Conservation (phyloP, 2,888 invertebrate species). For the Thalpophila matura region DNA sequence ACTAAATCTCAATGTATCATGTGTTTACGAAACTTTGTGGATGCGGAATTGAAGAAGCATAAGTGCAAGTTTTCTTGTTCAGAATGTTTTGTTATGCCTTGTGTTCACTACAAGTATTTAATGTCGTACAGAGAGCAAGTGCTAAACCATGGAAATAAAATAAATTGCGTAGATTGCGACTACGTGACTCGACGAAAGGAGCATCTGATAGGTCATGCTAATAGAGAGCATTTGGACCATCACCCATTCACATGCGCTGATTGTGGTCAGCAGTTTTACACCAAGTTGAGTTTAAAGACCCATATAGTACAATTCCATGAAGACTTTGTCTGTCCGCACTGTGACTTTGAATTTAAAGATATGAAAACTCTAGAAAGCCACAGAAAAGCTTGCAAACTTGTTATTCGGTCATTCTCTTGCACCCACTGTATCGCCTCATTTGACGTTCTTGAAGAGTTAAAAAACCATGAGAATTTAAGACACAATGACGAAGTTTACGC, state of each 20-base stretch:
- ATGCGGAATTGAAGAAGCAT: slow-evolving; percentile 66
- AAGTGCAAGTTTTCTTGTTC: slow-evolving; percentile 75
- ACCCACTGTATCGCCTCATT: slow-evolving; percentile 72
- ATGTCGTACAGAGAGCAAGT: slow-evolving; percentile 74
- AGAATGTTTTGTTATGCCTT: slow-evolving; percentile 72
- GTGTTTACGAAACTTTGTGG: slow-evolving; percentile 70
- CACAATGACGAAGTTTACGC: slow-evolving; percentile 69
- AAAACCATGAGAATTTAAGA: slow-evolving; percentile 65
- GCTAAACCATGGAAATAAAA: slow-evolving; percentile 64
- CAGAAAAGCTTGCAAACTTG: slow-evolving; percentile 64
- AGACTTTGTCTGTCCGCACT: slow-evolving; percentile 71
- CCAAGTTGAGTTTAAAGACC: slow-evolving; percentile 71
- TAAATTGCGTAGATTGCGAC: slow-evolving; percentile 76
- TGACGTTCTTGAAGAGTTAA: slow-evolving; percentile 63
- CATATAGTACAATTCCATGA: slow-evolving; percentile 74
- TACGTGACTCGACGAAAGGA: slow-evolving; percentile 74
- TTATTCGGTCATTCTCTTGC: slow-evolving; percentile 65
- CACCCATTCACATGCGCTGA: slow-evolving; percentile 76
- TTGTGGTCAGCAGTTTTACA: slow-evolving; percentile 76
- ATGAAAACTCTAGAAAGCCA: slow-evolving; percentile 65
- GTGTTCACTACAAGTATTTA: slow-evolving; percentile 74
- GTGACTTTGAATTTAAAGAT: slow-evolving; percentile 71
- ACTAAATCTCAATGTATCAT: slow-evolving; percentile 69
- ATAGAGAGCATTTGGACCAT: slow-evolving; percentile 76
- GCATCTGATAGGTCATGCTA: slow-evolving; percentile 73